Evolutionary conservation across 2,797 vertebrate genomes (phyloP), one percentile per base, ranked within the genome.

Genomic region (Acrossocheilus wenchowensis): DNA sequence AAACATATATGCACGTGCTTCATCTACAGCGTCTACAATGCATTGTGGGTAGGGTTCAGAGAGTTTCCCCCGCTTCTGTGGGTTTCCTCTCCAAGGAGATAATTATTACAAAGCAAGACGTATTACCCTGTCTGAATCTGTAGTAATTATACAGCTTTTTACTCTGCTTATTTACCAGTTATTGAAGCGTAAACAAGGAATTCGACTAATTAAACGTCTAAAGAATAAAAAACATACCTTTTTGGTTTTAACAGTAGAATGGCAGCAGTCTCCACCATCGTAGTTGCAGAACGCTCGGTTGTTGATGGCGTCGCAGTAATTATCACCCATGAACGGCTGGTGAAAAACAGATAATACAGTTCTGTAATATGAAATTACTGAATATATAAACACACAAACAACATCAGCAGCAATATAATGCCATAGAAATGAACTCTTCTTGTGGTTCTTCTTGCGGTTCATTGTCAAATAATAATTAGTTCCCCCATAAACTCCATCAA

Each of bases 281-380:
- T 99, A 99, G 94, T 97, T 97, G 91, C 98, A 99, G 95, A 99
- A 99, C 87, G 98, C 98, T 95, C 98, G 94, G 93, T 99, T 99
- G 95, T 99, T 99, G 92, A 97, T 94, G 78, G 96, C 94, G 88
- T 99, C 98, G 91, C 98, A 99, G 95, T 99, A 99, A 95, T 97
- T 99, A 94, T 99, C 98, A 91, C 97, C 97, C 95, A 97, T 98
- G 93, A 99, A 99, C 83, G 95, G 95, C 95, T 97, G 12, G 6
- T 69, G 5, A 50, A 89, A 54, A 86, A 72, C 90, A n/a, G 88
- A 15, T 62, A 85, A 15, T 21, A 57, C 2, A 4, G 21, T 26
- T 84, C 15, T 68, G 41, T 26, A 19, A 73, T 15, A 72, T 30
- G 1, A n/a, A 36, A 36, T 54, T 19, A 83, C 23, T 19, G 34